A percentile compares a stretch with the other conserved stretches of the same genome.
Evolutionary conservation across 2,113 vertebrate species (phyloP).

Genomic region (Platycercus adscitus): DNA sequence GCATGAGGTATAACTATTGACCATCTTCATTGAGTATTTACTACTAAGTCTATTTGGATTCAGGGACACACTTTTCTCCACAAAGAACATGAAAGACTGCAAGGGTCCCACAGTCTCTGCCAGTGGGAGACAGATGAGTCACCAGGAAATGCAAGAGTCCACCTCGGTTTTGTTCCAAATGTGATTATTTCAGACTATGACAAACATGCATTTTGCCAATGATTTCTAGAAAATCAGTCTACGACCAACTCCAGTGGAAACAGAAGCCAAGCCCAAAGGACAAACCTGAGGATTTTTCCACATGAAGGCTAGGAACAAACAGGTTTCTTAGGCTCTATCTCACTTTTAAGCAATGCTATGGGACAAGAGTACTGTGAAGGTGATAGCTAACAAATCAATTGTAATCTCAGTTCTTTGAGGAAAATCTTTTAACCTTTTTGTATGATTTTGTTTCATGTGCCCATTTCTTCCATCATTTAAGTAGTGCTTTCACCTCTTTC

Average conservation of each 20-base stretch:
- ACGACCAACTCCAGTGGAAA: neutral
- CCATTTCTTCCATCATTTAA: neutral
- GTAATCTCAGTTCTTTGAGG: neutral
- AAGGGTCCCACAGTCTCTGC: neutral
- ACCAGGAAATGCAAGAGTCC: neutral
- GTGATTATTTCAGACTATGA: neutral
- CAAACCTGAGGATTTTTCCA: neutral
- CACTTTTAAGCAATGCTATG: neutral
- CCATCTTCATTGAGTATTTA: neutral
- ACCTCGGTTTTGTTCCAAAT: neutral
- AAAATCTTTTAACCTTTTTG: neutral
- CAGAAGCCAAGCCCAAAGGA: neutral
- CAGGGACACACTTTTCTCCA: neutral
- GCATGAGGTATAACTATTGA: neutral
- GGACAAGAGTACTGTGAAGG: neutral
- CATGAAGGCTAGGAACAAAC: neutral
- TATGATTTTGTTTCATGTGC: neutral
- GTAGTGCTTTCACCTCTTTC: neutral
- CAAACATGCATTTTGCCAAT: neutral
- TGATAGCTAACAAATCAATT: neutral
- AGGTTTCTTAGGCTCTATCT: neutral
- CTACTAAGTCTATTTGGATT: neutral
- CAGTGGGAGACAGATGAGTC: neutral
- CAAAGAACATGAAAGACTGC: neutral
- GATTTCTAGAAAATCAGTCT: neutral